These are phyloP conservation scores for Sapajus apella DNA, from an alignment of 2,113 vertebrate species.

Conservation along the genomic window DNA sequence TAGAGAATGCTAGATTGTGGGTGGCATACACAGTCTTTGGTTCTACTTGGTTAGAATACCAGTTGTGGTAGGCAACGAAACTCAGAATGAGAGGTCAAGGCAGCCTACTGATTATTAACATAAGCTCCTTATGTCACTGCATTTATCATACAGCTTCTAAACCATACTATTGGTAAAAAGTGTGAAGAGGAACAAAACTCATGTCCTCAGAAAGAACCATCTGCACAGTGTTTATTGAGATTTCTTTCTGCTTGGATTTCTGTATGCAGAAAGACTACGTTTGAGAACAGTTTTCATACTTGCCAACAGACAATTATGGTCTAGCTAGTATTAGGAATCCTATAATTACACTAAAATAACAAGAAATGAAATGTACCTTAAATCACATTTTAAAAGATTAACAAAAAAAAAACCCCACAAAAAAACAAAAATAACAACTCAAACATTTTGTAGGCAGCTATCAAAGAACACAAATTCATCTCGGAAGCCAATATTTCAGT, in stretches of 20 bases:
- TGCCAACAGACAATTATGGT: conserved; percentile 2
- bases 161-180: not conserved
- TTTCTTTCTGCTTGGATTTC: not conserved
- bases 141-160: not conserved
- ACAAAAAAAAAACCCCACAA: not conserved
- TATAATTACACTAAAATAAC: not conserved
- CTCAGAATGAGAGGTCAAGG: not conserved
- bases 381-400: conserved; percentile 25
- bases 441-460: not conserved
- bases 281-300: not conserved
- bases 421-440: not conserved
- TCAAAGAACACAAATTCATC: conserved; percentile 31
- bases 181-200: not conserved
- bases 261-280: not conserved
- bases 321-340: not conserved
- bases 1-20: conserved; percentile 38
- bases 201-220: not conserved
- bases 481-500: not conserved
- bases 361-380: conserved; percentile 28
- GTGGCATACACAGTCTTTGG: not conserved
- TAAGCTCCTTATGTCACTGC: not conserved
- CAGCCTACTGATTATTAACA: not conserved
- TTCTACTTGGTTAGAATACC: not conserved
- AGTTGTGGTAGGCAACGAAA: not conserved
- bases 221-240: not conserved